A percentile compares a stretch with the other conserved stretches of the same genome.
Conservation (phyloP, 2,888 invertebrate genomes). For the Pelosia muscerda region DNA sequence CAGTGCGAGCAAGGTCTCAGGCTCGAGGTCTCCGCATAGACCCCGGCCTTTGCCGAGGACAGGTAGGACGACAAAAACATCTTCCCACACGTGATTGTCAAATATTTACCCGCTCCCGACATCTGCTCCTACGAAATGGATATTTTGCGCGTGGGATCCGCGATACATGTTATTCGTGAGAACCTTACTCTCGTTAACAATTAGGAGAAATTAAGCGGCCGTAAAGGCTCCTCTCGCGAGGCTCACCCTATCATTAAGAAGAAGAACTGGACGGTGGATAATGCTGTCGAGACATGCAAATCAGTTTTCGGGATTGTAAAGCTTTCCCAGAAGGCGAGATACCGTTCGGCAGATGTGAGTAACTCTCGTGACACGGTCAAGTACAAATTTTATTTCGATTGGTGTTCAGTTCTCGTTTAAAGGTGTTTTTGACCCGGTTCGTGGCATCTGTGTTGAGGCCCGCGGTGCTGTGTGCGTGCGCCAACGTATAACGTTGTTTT, state of each 20-base stretch:
- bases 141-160: constrained; percentile 81
- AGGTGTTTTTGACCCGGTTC: constrained; percentile 86
- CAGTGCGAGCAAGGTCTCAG: constrained; percentile 70
- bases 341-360: constrained; percentile 83
- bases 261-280: constrained; percentile 72
- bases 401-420: constrained; percentile 81
- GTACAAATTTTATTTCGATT: constrained; percentile 81
- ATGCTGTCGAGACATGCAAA: constrained; percentile 83
- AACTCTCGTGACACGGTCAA: constrained; percentile 83
- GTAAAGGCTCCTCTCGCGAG: constrained; percentile 76
- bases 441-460: constrained; percentile 65
- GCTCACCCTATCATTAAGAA: constrained; percentile 82
- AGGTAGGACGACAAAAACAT: constrained; percentile 64
- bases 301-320: constrained; percentile 81
- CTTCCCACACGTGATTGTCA: constrained; percentile 67
- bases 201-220: constrained; percentile 81
- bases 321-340: constrained; percentile 84
- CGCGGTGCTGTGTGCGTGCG: constrained; percentile 65
- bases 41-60: constrained; percentile 58
- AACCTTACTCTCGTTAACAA: constrained; percentile 77
- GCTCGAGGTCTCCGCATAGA: constrained; percentile 22
- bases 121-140: constrained; percentile 75
- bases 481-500: constrained; percentile 77
- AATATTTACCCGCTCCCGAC: constrained; percentile 70
- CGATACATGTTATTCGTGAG: constrained; percentile 83